Conservation (phyloP, 2,113 vertebrate species). For the Perca fluviatilis region DNA sequence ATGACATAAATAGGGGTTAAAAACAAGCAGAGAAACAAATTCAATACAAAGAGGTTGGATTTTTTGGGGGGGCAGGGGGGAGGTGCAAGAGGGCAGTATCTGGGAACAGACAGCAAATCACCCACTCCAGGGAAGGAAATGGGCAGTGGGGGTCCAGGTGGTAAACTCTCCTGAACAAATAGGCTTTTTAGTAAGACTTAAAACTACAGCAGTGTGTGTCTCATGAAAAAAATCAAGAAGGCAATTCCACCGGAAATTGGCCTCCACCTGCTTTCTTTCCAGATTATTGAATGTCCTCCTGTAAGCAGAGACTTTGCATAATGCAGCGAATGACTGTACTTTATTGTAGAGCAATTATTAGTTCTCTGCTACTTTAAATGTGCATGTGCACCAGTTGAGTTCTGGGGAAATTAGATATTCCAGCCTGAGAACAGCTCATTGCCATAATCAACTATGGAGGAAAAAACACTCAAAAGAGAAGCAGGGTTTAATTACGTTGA, state of each 20-base stretch:
- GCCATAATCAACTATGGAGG: neutral
- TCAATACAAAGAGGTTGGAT: neutral
- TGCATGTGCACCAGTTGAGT: neutral
- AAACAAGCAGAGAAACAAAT: neutral
- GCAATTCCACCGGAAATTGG: conserved; percentile 40
- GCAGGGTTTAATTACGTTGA: neutral
- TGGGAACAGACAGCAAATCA: conserved; percentile 25
- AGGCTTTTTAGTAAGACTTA: conserved; percentile 49
- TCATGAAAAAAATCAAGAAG: conserved; percentile 35
- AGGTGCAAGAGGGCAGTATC: neutral
- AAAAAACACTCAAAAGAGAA: conserved; percentile 6
- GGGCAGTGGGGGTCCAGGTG: conserved; percentile 35
- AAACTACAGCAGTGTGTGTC: conserved; percentile 38
- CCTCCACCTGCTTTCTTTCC: conserved; percentile 40
- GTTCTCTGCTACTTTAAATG: neutral
- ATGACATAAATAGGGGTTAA: conserved; percentile 20
- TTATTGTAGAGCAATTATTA: neutral
- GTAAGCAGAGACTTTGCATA: conserved; percentile 30
- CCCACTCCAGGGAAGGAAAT: conserved; percentile 2
- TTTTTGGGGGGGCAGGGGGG: neutral
- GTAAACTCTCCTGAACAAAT: conserved; percentile 46
- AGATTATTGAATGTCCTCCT: conserved; percentile 36
- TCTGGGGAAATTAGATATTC: neutral
- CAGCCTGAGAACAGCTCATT: neutral
- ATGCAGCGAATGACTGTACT: neutral